Percentiles rank a stretch among this genome's conserved stretches.
These are phyloP conservation scores for Drosophila kuntzei DNA, from an alignment of 2,888 invertebrate genomes.

Conservation along the genomic window DNA sequence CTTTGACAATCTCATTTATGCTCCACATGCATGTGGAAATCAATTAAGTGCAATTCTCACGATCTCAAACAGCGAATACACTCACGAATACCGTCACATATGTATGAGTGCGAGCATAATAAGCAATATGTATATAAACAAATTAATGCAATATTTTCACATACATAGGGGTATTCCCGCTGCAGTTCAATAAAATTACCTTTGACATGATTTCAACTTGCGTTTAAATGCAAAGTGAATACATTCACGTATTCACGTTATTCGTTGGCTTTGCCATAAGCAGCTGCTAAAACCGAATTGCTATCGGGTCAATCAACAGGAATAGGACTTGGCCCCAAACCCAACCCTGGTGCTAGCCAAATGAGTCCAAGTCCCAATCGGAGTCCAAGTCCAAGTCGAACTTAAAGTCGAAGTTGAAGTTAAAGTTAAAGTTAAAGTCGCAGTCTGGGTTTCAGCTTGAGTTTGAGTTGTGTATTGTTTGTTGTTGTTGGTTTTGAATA, in stretches of 20 bases:
- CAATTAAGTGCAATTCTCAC: constrained; percentile 85
- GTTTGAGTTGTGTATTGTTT: constrained; percentile 1
- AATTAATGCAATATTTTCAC: neutral
- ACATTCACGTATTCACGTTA: neutral
- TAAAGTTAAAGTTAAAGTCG: neutral
- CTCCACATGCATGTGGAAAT: constrained; percentile 83
- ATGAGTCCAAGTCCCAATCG: neutral
- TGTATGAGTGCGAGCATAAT: constrained; percentile 7
- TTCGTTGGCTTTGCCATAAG: constrained; percentile 5
- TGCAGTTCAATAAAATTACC: constrained; percentile 11
- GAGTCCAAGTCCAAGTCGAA: constrained; percentile 2
- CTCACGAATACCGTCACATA: constrained; percentile 1
- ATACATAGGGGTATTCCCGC: constrained; percentile 8
- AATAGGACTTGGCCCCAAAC: constrained; percentile 26
- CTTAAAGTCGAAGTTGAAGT: neutral
- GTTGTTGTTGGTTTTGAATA: neutral
- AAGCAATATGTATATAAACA: neutral
- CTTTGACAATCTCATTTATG: constrained; percentile 72
- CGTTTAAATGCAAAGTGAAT: neutral
- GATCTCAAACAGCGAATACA: constrained; percentile 67
- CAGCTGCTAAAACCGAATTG: constrained; percentile 45
- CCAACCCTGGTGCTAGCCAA: constrained; percentile 35
- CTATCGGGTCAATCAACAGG: constrained; percentile 42
- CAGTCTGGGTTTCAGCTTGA: neutral
- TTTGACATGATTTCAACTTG: constrained; percentile 21